Evolutionary conservation across 2,113 vertebrate species (phyloP).

Genomic region (Agelaius tricolor): DNA sequence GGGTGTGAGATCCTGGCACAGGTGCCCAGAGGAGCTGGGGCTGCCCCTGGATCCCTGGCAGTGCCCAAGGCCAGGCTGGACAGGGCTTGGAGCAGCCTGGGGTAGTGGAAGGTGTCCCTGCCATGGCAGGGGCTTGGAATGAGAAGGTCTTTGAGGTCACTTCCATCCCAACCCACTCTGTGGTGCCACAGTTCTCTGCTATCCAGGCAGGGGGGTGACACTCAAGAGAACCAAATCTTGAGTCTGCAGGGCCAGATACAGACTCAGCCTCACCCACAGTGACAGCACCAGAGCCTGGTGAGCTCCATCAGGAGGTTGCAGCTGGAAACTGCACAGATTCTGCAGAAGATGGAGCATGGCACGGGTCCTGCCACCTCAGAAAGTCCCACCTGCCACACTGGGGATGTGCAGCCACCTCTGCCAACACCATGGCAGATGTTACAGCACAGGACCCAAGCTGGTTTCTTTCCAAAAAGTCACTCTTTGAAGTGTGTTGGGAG

Average conservation of each 20-base stretch:
- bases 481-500: background rate
- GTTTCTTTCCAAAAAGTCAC: background rate
- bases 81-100: accelerated
- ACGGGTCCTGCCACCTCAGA: accelerated
- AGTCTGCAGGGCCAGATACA: background rate
- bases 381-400: background rate
- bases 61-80: accelerated
- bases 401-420: background rate
- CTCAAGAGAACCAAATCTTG: background rate
- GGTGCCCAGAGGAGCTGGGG: background rate
- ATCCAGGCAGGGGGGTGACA: background rate
- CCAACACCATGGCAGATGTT: accelerated
- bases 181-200: background rate
- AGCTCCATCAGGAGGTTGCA: background rate
- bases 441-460: background rate
- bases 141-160: background rate
- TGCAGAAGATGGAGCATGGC: accelerated
- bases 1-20: background rate
- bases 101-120: background rate
- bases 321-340: background rate
- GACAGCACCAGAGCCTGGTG: background rate
- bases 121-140: background rate
- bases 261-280: background rate
- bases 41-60: accelerated
- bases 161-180: background rate